Conservation (phyloP, 2,888 invertebrate genomes). For the Orchesella flavescens region DNA sequence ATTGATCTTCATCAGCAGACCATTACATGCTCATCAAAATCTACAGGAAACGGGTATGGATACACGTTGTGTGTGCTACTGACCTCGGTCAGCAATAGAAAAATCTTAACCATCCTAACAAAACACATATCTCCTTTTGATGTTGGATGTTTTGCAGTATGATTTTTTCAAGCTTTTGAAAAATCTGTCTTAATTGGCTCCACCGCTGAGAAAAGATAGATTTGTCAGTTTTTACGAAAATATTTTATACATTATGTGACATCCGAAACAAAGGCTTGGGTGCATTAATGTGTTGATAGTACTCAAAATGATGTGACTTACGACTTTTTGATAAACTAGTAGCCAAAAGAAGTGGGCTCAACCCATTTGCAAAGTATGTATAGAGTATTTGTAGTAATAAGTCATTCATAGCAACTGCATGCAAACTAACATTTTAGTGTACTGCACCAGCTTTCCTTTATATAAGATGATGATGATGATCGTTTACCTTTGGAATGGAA, state of each 20-base stretch:
- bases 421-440: too few species aligned
- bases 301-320: too few species aligned
- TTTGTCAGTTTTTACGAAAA: not conserved
- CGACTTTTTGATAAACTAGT: too few species aligned
- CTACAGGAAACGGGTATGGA: not conserved
- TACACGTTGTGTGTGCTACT: constrained; percentile 4
- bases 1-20: constrained; percentile 31
- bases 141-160: not conserved
- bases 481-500: constrained; percentile 36
- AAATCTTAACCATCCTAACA: not conserved
- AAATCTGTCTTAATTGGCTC: constrained; percentile 36
- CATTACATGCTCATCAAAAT: not conserved
- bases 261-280: too few species aligned
- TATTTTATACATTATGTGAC: too few species aligned
- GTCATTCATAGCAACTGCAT: not conserved
- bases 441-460: too few species aligned
- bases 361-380: not conserved
- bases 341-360: not conserved
- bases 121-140: not conserved
- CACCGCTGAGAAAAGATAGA: not conserved
- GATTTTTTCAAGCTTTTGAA: constrained; percentile 18
- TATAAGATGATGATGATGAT: constrained; percentile 11
- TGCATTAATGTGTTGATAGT: too few species aligned
- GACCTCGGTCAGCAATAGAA: constrained; percentile 30
- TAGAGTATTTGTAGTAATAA: not conserved